Conservation (phyloP, 2,113 vertebrate genomes). For the Cranoglanis bouderius region DNA sequence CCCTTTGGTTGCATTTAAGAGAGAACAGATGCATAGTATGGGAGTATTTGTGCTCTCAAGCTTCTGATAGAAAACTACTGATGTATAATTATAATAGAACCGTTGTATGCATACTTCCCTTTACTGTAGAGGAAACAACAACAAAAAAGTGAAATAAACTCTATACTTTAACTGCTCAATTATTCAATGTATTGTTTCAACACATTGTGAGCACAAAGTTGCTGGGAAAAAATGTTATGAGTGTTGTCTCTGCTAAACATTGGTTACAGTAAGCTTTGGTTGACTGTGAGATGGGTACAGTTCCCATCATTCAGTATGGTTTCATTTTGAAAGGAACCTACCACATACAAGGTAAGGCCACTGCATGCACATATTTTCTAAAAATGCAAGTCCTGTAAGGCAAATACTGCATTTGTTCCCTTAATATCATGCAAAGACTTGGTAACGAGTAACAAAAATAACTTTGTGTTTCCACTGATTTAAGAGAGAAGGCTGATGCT, state of each 20-base stretch:
- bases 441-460: background rate
- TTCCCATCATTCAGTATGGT: slow-evolving; percentile 27
- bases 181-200: background rate
- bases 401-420: slow-evolving; percentile 34
- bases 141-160: background rate
- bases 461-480: background rate
- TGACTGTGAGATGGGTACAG: slow-evolving; percentile 5
- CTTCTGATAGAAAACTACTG: background rate
- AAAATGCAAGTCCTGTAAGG: background rate
- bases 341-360: background rate
- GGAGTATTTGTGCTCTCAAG: background rate
- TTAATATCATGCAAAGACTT: slow-evolving; percentile 36
- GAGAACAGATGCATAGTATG: slow-evolving; percentile 19
- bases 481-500: background rate
- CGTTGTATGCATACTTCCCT: background rate
- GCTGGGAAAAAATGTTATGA: too few relatives aligned
- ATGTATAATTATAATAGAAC: background rate
- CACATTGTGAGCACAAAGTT: background rate
- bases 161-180: background rate
- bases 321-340: background rate
- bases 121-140: background rate
- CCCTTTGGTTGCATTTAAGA: slow-evolving; percentile 2
- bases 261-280: background rate
- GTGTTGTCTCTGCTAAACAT: background rate
- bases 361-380: slow-evolving; percentile 31